A percentile compares a stretch with the other conserved stretches of the same genome.
Conservation (phyloP, 2,888 invertebrate species). For the Odontocolon sp. region DNA sequence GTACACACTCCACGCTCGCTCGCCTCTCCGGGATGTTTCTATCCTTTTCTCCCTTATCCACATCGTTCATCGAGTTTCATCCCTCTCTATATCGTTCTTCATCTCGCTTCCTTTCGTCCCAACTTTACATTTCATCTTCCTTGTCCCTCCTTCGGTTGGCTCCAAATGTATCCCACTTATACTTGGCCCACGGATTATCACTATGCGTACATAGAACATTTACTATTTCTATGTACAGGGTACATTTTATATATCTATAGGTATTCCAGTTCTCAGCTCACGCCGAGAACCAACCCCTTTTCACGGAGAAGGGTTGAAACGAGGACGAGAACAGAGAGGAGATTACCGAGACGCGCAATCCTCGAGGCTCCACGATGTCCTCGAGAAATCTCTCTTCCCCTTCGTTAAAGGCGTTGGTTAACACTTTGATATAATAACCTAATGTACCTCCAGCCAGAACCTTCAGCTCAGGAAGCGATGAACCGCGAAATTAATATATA, state of each 20-base stretch:
- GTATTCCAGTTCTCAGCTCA: background rate
- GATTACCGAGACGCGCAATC: background rate
- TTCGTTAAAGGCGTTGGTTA: slow-evolving; percentile 73
- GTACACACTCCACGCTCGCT: slow-evolving; percentile 13
- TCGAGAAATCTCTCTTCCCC: slow-evolving; percentile 50
- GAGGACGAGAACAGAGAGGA: too few species aligned
- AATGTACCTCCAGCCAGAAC: slow-evolving; percentile 52
- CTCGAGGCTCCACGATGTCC: background rate
- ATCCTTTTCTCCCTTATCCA: background rate
- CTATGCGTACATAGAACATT: background rate
- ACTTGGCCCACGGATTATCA: slow-evolving; percentile 32
- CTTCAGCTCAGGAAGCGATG: slow-evolving; percentile 4
- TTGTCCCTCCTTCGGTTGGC: slow-evolving; percentile 28
- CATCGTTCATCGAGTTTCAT: slow-evolving; percentile 33
- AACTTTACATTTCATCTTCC: slow-evolving; percentile 5
- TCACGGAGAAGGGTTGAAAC: slow-evolving; percentile 3
- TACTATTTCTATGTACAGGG: background rate
- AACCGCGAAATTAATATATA: slow-evolving; percentile 4
- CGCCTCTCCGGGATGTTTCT: slow-evolving; percentile 27
- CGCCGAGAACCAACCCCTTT: slow-evolving; percentile 8
- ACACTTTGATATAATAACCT: slow-evolving; percentile 72
- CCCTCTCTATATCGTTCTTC: too few species aligned
- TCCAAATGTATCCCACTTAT: slow-evolving; percentile 14
- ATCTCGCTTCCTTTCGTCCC: slow-evolving; percentile 51
- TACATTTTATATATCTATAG: background rate